Conservation (phyloP, 92 coral and sea anemone genomes). For the Pocillopora meandrina region DNA sequence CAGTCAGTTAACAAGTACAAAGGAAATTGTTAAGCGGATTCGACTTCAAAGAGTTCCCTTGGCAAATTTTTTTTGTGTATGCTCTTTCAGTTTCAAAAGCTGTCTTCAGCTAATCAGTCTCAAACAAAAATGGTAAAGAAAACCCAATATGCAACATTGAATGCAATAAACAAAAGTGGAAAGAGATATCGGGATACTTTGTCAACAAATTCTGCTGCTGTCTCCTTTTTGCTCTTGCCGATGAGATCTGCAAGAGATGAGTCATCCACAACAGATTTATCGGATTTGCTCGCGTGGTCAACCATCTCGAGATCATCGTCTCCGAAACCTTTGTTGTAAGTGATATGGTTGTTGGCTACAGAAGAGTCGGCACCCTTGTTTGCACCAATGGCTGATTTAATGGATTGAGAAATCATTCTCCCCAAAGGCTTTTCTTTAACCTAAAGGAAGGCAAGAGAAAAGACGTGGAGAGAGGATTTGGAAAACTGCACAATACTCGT, state of each 20-base stretch:
- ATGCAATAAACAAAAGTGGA: slow-evolving; percentile 27
- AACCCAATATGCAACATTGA: slow-evolving; percentile 43
- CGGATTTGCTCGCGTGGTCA: slow-evolving; percentile 3
- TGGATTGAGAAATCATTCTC: slow-evolving; percentile 7
- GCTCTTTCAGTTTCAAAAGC: too few species aligned
- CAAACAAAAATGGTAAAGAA: not conserved
- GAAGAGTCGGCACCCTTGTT: not conserved
- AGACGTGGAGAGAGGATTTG: not conserved
- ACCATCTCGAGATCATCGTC: slow-evolving; percentile 18
- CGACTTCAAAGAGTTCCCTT: too few species aligned
- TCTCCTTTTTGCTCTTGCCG: slow-evolving; percentile 3
- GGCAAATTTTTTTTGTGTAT: too few species aligned
- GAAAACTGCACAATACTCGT: too few species aligned
- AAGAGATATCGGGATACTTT: slow-evolving; percentile 23
- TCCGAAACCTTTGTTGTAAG: not conserved
- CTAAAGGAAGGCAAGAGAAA: not conserved
- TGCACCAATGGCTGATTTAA: not conserved
- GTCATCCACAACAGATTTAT: not conserved
- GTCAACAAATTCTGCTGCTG: slow-evolving; percentile 27
- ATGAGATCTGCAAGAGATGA: not conserved
- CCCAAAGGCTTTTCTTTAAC: not conserved
- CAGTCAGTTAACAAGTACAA: too few species aligned
- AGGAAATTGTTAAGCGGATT: too few species aligned
- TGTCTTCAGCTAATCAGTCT: not conserved
- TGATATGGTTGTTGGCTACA: not conserved